Evolutionary conservation across 2,888 invertebrate genomes (phyloP).

Genomic region (Meganola albula): DNA sequence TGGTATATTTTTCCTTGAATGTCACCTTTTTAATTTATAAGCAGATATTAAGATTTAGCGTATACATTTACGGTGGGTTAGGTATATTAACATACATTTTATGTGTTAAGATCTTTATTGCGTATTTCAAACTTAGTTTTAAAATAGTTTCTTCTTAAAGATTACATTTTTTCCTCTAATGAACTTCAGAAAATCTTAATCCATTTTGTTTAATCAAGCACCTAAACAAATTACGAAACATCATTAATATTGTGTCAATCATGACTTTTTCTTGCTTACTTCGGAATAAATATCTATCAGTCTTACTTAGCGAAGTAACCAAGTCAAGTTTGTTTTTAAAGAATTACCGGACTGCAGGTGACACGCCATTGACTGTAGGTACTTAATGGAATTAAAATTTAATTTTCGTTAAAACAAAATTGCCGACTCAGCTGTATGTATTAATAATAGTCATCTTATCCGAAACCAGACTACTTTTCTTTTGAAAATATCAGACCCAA

Average conservation of each 20-base stretch:
- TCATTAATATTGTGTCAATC: conserved; percentile 41
- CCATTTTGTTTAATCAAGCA: conserved; percentile 5
- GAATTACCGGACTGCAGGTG: conserved; percentile 45
- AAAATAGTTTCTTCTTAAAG: no score
- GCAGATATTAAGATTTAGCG: no score
- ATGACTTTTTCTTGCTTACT: conserved; percentile 32
- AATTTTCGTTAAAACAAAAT: conserved; percentile 17
- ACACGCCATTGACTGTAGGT: conserved; percentile 42
- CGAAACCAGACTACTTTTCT: no score
- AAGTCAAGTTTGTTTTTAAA: conserved; percentile 44
- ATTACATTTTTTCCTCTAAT: no score
- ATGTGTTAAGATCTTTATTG: no score
- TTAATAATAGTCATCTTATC: no score
- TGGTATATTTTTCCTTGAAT: conserved; percentile 39
- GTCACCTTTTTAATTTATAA: conserved; percentile 24
- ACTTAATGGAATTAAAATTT: conserved; percentile 31
- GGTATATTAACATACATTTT: no score
- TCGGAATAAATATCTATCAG: conserved; percentile 50
- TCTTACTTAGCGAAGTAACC: conserved; percentile 55
- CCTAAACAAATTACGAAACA: conserved; percentile 19
- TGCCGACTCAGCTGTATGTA: no score
- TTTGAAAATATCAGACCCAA: no score
- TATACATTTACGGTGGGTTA: neutral
- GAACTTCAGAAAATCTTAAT: no score
- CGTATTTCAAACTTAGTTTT: no score